Base-by-base conservation (phyloP, 2,888 invertebrate species). In the Drosophila anomalata region DNA sequence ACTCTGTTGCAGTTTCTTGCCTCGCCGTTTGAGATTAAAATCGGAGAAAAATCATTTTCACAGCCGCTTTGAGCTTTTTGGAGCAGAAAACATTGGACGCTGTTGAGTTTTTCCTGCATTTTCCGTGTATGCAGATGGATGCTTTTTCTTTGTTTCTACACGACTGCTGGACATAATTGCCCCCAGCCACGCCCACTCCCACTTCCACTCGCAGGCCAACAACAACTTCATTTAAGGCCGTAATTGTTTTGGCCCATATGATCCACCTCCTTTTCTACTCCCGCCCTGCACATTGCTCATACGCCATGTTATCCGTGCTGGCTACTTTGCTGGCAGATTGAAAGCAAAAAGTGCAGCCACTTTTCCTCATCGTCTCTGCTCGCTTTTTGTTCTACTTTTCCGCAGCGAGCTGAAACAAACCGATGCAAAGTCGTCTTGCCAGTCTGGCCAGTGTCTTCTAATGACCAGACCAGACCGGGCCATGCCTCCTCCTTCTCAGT, bases 211-310 rank as follows among this genome's bases (percentile, higher is more conserved):
- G 62, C 72, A 71, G 57, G 77, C 58, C 70, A 41, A 55, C 59
- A 54, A 54, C 80, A 73, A 68, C 76, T 82, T 86, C 83, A 79
- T 82, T 86, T 77, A 42, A 62, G 63, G 71, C 54, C 69, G 67
- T 85, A 89, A 89, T 88, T 87, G 86, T 86, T 88, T 77, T 89
- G 84, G 84, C 87, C 87, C 76, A 88, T 89, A 73, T 86, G 84
- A 75, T 51, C 42, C 53, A 52, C 26, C 44, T 17, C 42, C 42
- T 31, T 7, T 9, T 9, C 29, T 1, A 1, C 24, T 46, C 46
- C 58, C 63, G 33, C 31, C 20, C 36, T 71, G 75, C 67, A 80
- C 67, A 78, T 86, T 86, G 87, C 81, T 80, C 87, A 80, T 75
- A 78, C 80, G 78, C 81, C 78, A 47, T 66, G 76, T 84, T 84